phyloP scores from a whole-genome alignment of 2,113 vertebrate genomes.

The Lontra canadensis region DNA sequence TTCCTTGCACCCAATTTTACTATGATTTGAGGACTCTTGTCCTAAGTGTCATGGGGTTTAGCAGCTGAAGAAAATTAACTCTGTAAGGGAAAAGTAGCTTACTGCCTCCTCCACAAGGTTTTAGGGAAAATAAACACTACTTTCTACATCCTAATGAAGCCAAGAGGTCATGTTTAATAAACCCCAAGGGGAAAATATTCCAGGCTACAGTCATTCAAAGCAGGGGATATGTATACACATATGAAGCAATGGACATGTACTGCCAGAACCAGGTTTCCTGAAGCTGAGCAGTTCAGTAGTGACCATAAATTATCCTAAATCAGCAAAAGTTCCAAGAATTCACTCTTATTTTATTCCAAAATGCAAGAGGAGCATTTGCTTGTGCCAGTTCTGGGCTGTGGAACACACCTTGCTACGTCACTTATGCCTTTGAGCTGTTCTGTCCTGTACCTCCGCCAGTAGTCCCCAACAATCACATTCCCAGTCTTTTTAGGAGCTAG shows the following conservation, averaged over 20 bases:
- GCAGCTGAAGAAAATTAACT: conserved; percentile 83
- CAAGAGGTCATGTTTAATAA: conserved; percentile 72
- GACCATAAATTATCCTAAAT: conserved; percentile 64
- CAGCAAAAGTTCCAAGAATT: conserved; percentile 58
- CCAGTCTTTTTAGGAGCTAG: not conserved
- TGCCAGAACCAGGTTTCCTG: conserved; percentile 71
- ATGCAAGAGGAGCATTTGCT: conserved; percentile 36
- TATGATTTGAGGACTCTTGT: conserved; percentile 74
- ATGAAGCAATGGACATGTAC: conserved; percentile 53
- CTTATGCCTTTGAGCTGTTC: conserved; percentile 50
- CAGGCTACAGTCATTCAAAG: conserved; percentile 66
- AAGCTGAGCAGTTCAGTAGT: conserved; percentile 71
- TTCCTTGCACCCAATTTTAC: conserved; percentile 74
- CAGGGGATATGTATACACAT: conserved; percentile 47
- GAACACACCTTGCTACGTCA: conserved; percentile 36
- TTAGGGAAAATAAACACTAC: conserved; percentile 57
- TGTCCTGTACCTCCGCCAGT: conserved; percentile 2
- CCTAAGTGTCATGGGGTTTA: conserved; percentile 71
- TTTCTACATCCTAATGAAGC: conserved; percentile 72
- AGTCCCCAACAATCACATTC: not conserved
- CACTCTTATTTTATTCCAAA: conserved; percentile 32
- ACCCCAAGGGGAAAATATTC: conserved; percentile 58
- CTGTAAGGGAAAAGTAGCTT: conserved; percentile 81
- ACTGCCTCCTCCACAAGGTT: conserved; percentile 66
- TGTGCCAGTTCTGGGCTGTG: conserved; percentile 66